A percentile compares a stretch with the other conserved stretches of the same genome.
Conservation (phyloP, 2,797 vertebrate genomes). For the Glyptemys insculpta region DNA sequence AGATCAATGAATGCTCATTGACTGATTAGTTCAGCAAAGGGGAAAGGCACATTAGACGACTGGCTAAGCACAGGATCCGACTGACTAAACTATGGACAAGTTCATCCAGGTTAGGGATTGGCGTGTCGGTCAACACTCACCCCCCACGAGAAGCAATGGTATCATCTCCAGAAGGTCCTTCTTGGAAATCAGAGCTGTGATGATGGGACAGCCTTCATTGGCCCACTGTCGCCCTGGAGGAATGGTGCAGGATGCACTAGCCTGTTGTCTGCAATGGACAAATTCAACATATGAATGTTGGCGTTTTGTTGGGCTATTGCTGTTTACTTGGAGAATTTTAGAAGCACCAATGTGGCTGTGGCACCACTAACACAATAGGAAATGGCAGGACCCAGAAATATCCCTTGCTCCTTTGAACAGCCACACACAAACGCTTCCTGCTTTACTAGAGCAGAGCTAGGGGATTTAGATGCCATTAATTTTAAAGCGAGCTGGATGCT, state of each 20-base stretch:
- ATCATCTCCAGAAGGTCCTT: neutral
- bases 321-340: neutral
- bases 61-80: no score
- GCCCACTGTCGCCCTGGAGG: neutral
- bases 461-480: neutral
- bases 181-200: neutral
- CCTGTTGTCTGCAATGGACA: neutral
- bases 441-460: neutral
- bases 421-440: neutral
- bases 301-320: neutral
- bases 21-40: neutral
- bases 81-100: no score
- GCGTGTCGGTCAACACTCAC: neutral
- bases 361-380: neutral
- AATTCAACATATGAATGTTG: neutral
- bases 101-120: neutral
- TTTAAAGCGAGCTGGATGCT: neutral
- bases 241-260: neutral
- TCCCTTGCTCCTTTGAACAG: neutral
- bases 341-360: neutral
- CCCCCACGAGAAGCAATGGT: neutral
- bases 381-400: neutral
- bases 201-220: neutral
- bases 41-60: neutral
- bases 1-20: neutral